Base-by-base conservation (phyloP, 2,797 vertebrate genomes). In the Karalla daura region DNA sequence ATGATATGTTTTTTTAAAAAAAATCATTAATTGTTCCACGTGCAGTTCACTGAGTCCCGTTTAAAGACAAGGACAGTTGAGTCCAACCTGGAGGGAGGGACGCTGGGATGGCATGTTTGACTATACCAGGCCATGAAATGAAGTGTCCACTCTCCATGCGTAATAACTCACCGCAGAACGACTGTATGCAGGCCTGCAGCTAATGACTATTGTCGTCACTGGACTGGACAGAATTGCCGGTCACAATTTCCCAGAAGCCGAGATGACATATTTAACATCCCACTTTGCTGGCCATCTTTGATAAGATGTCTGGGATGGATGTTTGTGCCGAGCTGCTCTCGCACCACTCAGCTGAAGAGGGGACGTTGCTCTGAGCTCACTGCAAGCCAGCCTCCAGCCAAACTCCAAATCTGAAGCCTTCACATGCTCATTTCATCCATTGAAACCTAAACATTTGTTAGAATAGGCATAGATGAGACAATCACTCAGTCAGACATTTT, bases 1-100 rank as follows among this genome's bases (percentile, higher is more conserved):
- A 78, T 85, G 84, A 80, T 82, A 68, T 88, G 80, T 86, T 91
- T 90, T 88, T 76, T n/a, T n/a, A n/a, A n/a, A n/a, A n/a, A 69
- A 86, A 87, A 74, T 60, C 32, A 52, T 28, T 59, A 60, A 78
- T 81, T 86, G 81, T 74, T 82, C 69, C 56, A 72, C 59, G 35
- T 63, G 67, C 62, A 76, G 75, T 69, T 66, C 81, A 80, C 63
- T 68, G 70, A 80, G 69, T 74, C 76, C 40, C 53, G 60, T 76
- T 76, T 74, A 84, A 55, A 65, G 76, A 51, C 12, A 11, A 45
- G 70, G 58, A 55, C 63, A 70, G 46, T 59, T 52, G 40, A 55
- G 70, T 59, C 27, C 56, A 79, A 51, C 62, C 49, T 45, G 23
- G 32, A 67, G 61, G 45, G 36, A 56, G 41, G 51, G 62, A 52